Evolutionary conservation across 2,888 invertebrate species (phyloP).

Genomic region (Norana najaformis): DNA sequence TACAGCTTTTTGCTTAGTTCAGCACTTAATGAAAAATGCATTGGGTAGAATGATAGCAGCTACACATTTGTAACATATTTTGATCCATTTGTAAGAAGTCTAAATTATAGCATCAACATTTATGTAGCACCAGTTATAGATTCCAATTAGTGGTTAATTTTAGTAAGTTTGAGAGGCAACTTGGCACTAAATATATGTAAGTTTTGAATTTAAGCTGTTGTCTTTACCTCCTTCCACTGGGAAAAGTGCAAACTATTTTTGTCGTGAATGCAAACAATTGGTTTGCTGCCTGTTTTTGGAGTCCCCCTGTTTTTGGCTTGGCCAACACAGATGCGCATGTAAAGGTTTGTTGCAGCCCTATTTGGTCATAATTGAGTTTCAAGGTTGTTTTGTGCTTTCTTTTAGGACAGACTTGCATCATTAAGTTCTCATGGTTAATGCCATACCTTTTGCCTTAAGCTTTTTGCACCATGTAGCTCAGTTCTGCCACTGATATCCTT

Average conservation of each 20-base stretch:
- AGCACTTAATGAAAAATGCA: neutral
- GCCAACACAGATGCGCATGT: neutral
- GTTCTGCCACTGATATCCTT: neutral
- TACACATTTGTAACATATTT: neutral
- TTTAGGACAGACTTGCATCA: neutral
- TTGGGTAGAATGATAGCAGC: neutral
- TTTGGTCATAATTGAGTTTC: neutral
- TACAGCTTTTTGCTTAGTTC: neutral
- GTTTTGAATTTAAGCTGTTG: too few relatives aligned
- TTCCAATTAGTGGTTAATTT: too few relatives aligned
- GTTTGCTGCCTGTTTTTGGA: neutral
- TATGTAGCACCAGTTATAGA: neutral
- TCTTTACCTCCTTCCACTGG: too few relatives aligned
- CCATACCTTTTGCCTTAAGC: neutral
- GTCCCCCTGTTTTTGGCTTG: neutral
- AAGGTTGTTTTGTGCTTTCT: neutral
- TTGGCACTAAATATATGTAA: too few relatives aligned
- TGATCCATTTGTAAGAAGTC: neutral
- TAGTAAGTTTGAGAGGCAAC: too few relatives aligned
- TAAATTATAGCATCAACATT: neutral
- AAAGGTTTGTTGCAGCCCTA: slow-evolving; percentile 13
- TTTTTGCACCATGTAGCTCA: neutral
- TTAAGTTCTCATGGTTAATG: neutral
- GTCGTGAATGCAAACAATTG: neutral
- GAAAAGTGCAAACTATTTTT: too few relatives aligned